Evolutionary conservation across 2,113 vertebrate species (phyloP), one percentile per base, ranked within the genome.

Genomic region (Austrofundulus limnaeus): DNA sequence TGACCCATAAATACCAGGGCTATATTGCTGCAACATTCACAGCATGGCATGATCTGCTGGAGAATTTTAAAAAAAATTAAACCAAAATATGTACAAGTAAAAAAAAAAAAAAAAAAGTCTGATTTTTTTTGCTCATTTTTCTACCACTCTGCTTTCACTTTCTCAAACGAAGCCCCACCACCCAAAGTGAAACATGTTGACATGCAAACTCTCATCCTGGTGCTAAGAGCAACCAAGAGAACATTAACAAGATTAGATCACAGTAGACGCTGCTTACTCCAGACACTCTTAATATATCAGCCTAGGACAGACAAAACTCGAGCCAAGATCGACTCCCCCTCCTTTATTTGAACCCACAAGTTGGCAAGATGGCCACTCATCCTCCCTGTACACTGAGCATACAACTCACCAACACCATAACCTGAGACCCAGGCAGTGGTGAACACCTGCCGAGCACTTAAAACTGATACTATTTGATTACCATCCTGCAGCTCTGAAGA

Each of bases 161-260:
- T 68, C 2, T 47, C 42, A 64, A 5, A 49, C 34, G 43, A 69
- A 52, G 68, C 39, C 42, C 17, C 28, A 70, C 49, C 42, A 31
- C 2, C 12, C 42, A 61, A 55, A 41, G 45, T 49, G 24, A 59
- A 31, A 62, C 43, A 49, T 25, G 66, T 49, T 61, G 5, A 28
- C 49, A 43, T 50, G 41, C 45, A 66, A 41, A 14, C 45, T 21
- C 21, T 19, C 34, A 62, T 20, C 58, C 31, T 45, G 50, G 21
- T 63, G 57, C 65, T 39, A 21, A 75, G 53, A 69, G 52, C 55
- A 61, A 71, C 39, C 5, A 56, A 55, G 4, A 71, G 74, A 39
- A 70, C 77, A 83, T 76, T 81, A 81, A 72, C 64, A 58, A 78
- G 59, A 81, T 86, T 80, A 82, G 73, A 78, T 68, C 67, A 69